Conservation (phyloP, 2,797 vertebrate genomes). For the Momotus momota region DNA sequence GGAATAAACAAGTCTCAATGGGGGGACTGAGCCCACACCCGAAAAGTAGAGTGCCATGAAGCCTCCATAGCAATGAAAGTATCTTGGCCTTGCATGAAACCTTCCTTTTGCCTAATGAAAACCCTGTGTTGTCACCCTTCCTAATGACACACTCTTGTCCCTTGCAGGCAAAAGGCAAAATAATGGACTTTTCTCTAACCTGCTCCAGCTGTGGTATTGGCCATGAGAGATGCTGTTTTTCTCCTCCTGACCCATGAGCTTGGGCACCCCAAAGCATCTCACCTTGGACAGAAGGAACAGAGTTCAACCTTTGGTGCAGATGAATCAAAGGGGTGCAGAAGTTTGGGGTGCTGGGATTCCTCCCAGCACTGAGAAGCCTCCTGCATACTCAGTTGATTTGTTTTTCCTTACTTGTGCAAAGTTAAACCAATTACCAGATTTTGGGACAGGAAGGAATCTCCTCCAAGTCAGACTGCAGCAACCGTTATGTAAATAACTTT, state of each 20-base stretch:
- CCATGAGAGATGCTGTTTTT: background rate
- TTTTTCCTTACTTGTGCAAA: background rate
- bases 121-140: slow-evolving; percentile 50
- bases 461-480: background rate
- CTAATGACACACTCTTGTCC: background rate
- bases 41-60: slow-evolving; percentile 41
- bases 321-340: rapidly evolving
- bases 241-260: background rate
- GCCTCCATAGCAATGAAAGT: slow-evolving; percentile 64
- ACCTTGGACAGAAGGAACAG: background rate
- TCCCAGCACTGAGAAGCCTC: background rate
- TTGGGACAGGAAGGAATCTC: slow-evolving; percentile 15
- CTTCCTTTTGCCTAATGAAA: slow-evolving; percentile 57
- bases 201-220: background rate
- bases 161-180: background rate
- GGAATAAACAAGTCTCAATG: slow-evolving; percentile 64
- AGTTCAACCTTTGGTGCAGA: background rate
- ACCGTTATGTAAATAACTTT: background rate
- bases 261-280: background rate
- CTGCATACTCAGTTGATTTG: background rate
- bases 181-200: slow-evolving; percentile 11
- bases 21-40: slow-evolving; percentile 61
- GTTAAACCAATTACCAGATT: background rate
- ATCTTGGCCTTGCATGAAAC: slow-evolving; percentile 43
- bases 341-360: background rate